Evolutionary conservation across 1,140 invertebrate genomes (phyloP), one percentile per base, ranked within the genome.

Genomic region (Propsilocerus akamusi): DNA sequence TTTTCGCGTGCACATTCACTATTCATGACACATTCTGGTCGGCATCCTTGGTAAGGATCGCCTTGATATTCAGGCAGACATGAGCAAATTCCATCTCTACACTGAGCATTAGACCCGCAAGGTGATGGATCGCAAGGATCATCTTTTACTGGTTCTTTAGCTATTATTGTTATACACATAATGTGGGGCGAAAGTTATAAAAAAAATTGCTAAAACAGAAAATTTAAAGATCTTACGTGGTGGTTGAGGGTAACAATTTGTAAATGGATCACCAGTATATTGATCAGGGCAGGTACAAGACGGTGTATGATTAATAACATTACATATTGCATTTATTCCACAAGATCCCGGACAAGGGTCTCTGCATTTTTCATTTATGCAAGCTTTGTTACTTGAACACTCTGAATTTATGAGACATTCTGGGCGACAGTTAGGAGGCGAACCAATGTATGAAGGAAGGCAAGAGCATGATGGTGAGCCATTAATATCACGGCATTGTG

Each of bases 261-360:
- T 75, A 60, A 88, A 88, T n/a, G 87, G 83, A 74, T 90, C 80
- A 48, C 86, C 87, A 20, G 81, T 83, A 64, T 74, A 88, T 11
- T 84, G 85, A 22, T 75, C 34, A 10, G 78, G 71, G 59, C 88
- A 93, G 52, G 75, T 76, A 62, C 88, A 92, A 25, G 86, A 70
- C 1, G 86, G 82, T 51, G 82, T 73, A 60, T 92, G 87, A 56
- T 84, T 84, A 20, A 82, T 72, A 25, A 88, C 81, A 52, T 75
- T 76, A 59, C 88, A 92, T 53, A 75, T 74, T 2, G 86, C 84
- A 59, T 87, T 86, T 20, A 79, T 69, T 17, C 87, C 88, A 60
- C 88, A 92, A 2, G 85, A 85, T 11, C 85, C 85, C 8, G 83
- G 81, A 59, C 86, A 91, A 24, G 86, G 86, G 66, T 90, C 82